Conservation (phyloP, 2,888 invertebrate species). For the Hypomecis punctinalis region DNA sequence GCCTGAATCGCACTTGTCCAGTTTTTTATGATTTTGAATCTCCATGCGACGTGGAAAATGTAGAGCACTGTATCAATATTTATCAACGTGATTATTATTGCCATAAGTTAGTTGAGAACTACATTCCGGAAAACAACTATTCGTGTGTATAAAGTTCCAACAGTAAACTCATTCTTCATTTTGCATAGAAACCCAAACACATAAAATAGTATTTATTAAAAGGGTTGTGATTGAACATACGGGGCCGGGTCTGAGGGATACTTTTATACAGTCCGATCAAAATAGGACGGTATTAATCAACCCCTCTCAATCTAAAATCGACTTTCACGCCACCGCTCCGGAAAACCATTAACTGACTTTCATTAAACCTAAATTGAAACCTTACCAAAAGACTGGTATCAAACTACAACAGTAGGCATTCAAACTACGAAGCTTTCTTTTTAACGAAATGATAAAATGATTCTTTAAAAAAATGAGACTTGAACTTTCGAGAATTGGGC, state of each 20-base stretch:
- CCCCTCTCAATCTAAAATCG: slow-evolving; percentile 24
- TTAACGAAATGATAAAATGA: slow-evolving; percentile 22
- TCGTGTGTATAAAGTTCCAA: background rate
- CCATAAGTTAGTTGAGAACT: too few species aligned
- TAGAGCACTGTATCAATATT: too few species aligned
- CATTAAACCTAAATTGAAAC: slow-evolving; percentile 28
- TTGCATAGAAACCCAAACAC: slow-evolving; percentile 1
- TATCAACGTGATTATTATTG: too few species aligned
- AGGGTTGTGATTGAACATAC: slow-evolving; percentile 14
- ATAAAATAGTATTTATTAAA: slow-evolving; percentile 2
- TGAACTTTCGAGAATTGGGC: slow-evolving; percentile 29
- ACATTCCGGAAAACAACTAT: background rate
- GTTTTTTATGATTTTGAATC: background rate
- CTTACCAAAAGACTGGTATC: slow-evolving; percentile 18
- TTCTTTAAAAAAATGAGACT: slow-evolving; percentile 26
- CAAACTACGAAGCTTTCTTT: slow-evolving; percentile 14
- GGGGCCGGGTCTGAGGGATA: background rate
- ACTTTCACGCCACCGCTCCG: slow-evolving; percentile 16
- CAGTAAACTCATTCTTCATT: background rate
- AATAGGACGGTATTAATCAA: slow-evolving; percentile 26
- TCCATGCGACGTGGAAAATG: background rate
- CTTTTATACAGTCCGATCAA: slow-evolving; percentile 20
- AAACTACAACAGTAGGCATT: slow-evolving; percentile 20
- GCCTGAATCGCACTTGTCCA: too few species aligned
- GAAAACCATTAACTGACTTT: slow-evolving; percentile 27